These are phyloP conservation scores for Amitus sp. DNA, from an alignment of 2,888 invertebrate genomes.

Conservation along the genomic window DNA sequence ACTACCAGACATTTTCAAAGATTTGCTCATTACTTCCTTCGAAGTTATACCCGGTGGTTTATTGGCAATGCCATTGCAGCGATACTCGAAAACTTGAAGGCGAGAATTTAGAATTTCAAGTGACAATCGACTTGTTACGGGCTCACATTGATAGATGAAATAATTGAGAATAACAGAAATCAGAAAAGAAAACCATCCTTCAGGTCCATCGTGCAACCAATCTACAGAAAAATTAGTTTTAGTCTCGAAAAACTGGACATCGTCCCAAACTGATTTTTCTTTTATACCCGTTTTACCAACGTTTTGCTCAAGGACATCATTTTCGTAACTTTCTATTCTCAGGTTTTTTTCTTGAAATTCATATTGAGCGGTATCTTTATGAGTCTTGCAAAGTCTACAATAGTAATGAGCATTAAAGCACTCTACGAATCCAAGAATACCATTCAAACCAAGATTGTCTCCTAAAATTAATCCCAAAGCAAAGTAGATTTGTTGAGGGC, in stretches of 20 bases:
- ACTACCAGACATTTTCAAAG: constrained; percentile 22
- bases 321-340: neutral
- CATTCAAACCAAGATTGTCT: constrained; percentile 40
- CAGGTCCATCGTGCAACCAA: constrained; percentile 23
- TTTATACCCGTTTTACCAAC: constrained; percentile 5
- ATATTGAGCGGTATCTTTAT: constrained; percentile 10
- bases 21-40: constrained; percentile 15
- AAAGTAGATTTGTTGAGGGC: constrained; percentile 29
- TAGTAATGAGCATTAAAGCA: constrained; percentile 32
- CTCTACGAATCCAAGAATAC: constrained; percentile 38
- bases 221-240: constrained; percentile 9
- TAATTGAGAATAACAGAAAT: constrained; percentile 14
- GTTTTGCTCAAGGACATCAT: neutral
- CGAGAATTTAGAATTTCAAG: constrained; percentile 17
- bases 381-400: constrained; percentile 27
- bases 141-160: neutral
- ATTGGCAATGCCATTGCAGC: constrained; percentile 7
- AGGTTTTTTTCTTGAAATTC: constrained; percentile 9
- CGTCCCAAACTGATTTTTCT: constrained; percentile 11
- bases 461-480: constrained; percentile 31
- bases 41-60: constrained; percentile 15
- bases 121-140: neutral
- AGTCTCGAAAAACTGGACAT: constrained; percentile 2
- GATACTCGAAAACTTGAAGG: constrained; percentile 18
- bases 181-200: constrained; percentile 15